Percentiles rank a stretch among this genome's conserved stretches.
Evolutionary conservation across 2,113 vertebrate genomes (phyloP).

Genomic region (Agapornis roseicollis): DNA sequence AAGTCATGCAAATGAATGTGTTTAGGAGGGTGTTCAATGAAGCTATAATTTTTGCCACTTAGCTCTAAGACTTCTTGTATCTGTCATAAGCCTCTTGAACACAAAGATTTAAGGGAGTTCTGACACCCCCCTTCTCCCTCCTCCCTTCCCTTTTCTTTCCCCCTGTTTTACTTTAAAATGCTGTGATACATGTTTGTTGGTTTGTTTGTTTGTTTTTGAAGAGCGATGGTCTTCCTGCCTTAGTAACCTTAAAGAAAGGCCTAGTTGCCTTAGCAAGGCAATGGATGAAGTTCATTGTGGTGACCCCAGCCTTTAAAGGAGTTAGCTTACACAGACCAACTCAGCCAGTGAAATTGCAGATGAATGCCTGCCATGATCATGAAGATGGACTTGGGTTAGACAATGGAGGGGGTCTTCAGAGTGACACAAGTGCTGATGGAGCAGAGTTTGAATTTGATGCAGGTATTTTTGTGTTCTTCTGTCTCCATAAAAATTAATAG

Average conservation of each 20-base stretch:
- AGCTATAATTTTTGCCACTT: not conserved
- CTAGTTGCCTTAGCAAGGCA: conserved; percentile 94
- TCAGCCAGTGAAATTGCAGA: conserved; percentile 82
- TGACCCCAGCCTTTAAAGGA: conserved; percentile 95
- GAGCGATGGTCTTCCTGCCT: conserved; percentile 94
- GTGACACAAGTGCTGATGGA: conserved; percentile 95
- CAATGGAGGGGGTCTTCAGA: conserved; percentile 88
- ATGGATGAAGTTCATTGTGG: conserved; percentile 99
- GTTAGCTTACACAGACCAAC: conserved; percentile 88
- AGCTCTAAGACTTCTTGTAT: not conserved
- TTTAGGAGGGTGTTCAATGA: not conserved
- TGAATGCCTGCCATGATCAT: conserved; percentile 65
- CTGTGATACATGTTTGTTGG: not conserved
- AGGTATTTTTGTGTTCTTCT: conserved; percentile 73
- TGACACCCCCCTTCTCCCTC: not conserved
- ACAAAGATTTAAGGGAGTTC: not conserved
- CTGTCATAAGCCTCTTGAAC: not conserved
- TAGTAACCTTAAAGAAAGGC: conserved; percentile 97
- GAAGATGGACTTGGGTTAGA: conserved; percentile 84
- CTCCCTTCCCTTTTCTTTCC: not conserved
- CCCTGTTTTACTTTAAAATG: not conserved
- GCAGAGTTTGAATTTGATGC: conserved; percentile 98
- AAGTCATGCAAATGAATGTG: not conserved
- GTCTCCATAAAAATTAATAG: not conserved
- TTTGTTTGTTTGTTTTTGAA: conserved; percentile 16